These are phyloP conservation scores for Drosophila arizonae DNA, from an alignment of 1,140 invertebrate genomes.

Conservation along the genomic window DNA sequence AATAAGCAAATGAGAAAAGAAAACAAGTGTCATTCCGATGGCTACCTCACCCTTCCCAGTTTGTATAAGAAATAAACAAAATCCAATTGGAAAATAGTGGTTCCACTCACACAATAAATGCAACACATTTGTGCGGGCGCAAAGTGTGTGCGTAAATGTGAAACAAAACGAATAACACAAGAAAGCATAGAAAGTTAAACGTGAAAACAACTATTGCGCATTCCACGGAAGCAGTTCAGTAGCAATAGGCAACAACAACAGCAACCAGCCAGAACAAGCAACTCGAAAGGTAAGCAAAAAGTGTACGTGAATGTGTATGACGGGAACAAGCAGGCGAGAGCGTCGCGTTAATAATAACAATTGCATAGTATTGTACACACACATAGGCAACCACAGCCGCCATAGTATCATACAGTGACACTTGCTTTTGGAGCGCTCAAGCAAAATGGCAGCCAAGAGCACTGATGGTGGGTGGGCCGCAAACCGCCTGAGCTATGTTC, in stretches of 20 bases:
- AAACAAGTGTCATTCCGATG: slow-evolving; percentile 31
- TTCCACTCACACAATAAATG: slow-evolving; percentile 52
- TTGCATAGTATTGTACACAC: slow-evolving; percentile 58
- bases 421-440: slow-evolving; percentile 61
- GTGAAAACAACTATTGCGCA: slow-evolving; percentile 64
- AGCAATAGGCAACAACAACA: slow-evolving; percentile 39
- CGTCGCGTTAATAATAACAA: slow-evolving; percentile 72
- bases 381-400: slow-evolving; percentile 30
- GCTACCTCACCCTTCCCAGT: slow-evolving; percentile 49
- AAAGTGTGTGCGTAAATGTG: slow-evolving; percentile 41
- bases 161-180: slow-evolving; percentile 40
- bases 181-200: slow-evolving; percentile 46
- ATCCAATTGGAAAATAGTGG: slow-evolving; percentile 55
- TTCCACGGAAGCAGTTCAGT: slow-evolving; percentile 52
- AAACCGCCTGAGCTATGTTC: slow-evolving; percentile 12
- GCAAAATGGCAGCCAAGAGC: slow-evolving; percentile 68
- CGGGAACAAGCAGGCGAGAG: slow-evolving; percentile 26
- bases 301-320: slow-evolving; percentile 45
- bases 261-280: slow-evolving; percentile 49
- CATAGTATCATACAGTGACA: slow-evolving; percentile 36
- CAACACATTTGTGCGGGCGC: slow-evolving; percentile 69
- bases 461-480: slow-evolving; percentile 49
- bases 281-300: slow-evolving; percentile 64
- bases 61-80: slow-evolving; percentile 66
- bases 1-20: slow-evolving; percentile 3